Evolutionary conservation across 2,797 vertebrate genomes (phyloP), one percentile per base, ranked within the genome.

Genomic region (Mormyrus proboscirostris): DNA sequence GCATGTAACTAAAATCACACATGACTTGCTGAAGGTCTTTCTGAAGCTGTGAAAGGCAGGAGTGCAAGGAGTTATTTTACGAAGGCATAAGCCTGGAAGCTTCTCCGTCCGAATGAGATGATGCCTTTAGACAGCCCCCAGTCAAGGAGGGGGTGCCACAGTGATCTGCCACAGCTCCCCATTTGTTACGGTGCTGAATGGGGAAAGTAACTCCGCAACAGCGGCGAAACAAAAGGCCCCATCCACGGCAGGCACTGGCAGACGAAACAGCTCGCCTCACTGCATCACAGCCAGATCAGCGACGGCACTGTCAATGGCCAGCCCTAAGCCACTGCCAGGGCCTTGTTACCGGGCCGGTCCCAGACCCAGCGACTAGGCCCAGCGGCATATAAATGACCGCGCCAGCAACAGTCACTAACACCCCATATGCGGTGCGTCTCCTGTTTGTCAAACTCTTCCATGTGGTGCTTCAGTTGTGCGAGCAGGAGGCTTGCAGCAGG

Each of bases 141-240:
- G 59, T 38, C 41, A 73, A 50, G 83, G 82, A 49, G 83, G 8
- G 29, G 44, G 25, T 38, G 51, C 19, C 83, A 50, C 29, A 47
- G 49, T 57, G 44, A 89, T 41, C 82, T 85, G 29, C 25, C 59
- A 44, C 89, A 76, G 25, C 53, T 85, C 57, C 47, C 62, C 82
- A 38, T 33, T n/a, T 86, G 88, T 86, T 86, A 86, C 10, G 50
- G 41, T 57, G 22, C 84, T 86, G 5, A 69, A 73, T 87, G 84
- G 62, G 25, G 22, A 86, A 87, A 41, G 53, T 47, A 44, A 73
- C 49, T 55, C 47, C 16, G 1, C 73, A 86, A 86, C 47, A 2
- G 62, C 41, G 4, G 47, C 2, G 9, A 2, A 33, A 73, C 7
- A 76, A 4, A 38, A 51, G 49, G 9, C 82, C 57, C 57, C 49